A percentile compares a stretch with the other conserved stretches of the same genome.
phyloP scores from a whole-genome alignment of 2,113 vertebrate species.

The Pachyramphus minor region DNA sequence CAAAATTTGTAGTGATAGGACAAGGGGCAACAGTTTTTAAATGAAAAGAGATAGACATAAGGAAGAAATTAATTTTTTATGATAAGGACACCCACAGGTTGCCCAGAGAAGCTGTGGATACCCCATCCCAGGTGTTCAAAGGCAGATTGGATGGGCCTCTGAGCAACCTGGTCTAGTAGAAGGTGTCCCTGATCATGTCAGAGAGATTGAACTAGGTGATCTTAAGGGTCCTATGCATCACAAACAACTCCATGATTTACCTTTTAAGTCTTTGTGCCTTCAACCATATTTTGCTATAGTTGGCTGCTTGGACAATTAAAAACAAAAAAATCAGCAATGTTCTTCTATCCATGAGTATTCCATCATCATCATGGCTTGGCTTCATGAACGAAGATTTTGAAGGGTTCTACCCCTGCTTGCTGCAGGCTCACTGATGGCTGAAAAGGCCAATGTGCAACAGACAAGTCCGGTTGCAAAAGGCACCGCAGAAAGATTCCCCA shows the following conservation, averaged over 20 bases:
- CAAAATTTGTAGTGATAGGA: background rate
- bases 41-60: background rate
- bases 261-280: background rate
- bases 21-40: background rate
- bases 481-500: no score
- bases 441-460: no score
- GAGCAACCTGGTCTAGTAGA: background rate
- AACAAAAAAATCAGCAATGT: background rate
- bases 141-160: fast-evolving
- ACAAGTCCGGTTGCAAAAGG: no score
- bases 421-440: no score
- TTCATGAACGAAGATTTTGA: no score
- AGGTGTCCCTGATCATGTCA: background rate
- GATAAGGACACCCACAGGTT: background rate
- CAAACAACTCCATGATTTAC: background rate
- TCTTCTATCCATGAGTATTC: background rate
- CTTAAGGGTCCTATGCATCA: background rate
- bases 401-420: no score
- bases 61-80: background rate
- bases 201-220: fast-evolving
- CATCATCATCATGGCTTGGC: no score
- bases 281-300: background rate
- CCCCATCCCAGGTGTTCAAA: background rate
- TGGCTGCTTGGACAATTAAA: background rate
- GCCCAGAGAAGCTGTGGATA: background rate